phyloP scores from a whole-genome alignment of 2,797 vertebrate genomes.

The Crenuchus spilurus region DNA sequence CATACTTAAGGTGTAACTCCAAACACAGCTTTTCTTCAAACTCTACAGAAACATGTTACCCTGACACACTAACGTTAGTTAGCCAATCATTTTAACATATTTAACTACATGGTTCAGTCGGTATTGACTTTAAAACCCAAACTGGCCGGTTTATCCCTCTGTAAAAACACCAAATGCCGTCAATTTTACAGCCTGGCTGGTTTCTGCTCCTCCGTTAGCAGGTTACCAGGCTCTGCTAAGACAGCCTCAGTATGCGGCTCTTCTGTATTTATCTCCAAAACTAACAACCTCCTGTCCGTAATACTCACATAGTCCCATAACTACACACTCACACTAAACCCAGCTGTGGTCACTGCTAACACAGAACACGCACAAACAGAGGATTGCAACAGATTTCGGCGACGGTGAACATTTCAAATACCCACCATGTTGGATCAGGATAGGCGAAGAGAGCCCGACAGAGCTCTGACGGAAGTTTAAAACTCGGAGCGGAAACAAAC shows the following conservation, averaged over 20 bases:
- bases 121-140: no score
- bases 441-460: slow-evolving; percentile 74
- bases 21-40: no score
- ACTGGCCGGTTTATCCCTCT: no score
- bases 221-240: background rate
- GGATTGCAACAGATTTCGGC: slow-evolving; percentile 64
- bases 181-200: no score
- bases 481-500: background rate
- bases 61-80: no score
- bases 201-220: background rate
- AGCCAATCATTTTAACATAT: no score
- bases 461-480: slow-evolving; percentile 68
- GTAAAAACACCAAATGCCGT: no score
- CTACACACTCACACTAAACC: background rate
- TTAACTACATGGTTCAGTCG: no score
- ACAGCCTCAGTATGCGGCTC: no score
- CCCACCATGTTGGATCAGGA: slow-evolving; percentile 88
- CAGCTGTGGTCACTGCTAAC: accelerated
- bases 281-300: background rate
- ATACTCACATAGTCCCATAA: slow-evolving; percentile 21
- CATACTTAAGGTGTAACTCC: no score
- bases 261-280: background rate
- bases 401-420: background rate
- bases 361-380: accelerated
- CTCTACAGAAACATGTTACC: no score